Evolutionary conservation across 92 coral and sea anemone genomes (phyloP).

Genomic region (Chrysogorgia sp.): DNA sequence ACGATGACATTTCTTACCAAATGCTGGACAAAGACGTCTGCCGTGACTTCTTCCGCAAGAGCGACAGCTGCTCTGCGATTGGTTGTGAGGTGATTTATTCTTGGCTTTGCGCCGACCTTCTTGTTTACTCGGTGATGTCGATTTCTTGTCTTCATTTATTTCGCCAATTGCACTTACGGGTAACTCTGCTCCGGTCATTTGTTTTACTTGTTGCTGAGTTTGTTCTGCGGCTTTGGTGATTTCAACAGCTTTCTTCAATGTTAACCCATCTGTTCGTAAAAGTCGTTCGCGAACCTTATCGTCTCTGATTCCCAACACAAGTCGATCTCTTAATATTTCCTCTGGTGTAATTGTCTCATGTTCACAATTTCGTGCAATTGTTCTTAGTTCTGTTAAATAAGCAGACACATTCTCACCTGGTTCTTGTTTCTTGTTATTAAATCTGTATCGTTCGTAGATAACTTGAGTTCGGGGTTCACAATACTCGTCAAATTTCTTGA

Average conservation of each 20-base stretch:
- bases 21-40: no score
- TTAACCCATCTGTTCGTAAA: slow-evolving; percentile 53
- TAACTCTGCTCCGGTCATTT: neutral
- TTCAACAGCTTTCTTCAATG: slow-evolving; percentile 64
- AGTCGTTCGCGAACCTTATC: slow-evolving; percentile 60
- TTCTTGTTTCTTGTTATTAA: slow-evolving; percentile 65
- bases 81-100: no score
- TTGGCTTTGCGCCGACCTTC: neutral
- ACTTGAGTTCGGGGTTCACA: slow-evolving; percentile 67
- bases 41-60: no score
- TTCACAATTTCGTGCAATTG: slow-evolving; percentile 55
- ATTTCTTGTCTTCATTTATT: no score
- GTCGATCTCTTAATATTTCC: slow-evolving; percentile 52
- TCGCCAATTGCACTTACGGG: neutral
- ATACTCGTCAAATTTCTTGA: slow-evolving; percentile 58
- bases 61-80: no score
- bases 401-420: slow-evolving; percentile 58
- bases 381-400: slow-evolving; percentile 54
- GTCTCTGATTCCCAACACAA: slow-evolving; percentile 56
- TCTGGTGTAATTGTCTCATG: slow-evolving; percentile 57
- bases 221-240: slow-evolving; percentile 64
- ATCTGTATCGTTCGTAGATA: slow-evolving; percentile 66
- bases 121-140: no score
- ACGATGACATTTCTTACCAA: no score
- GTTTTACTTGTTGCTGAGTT: slow-evolving; percentile 54